Evolutionary conservation across 2,797 vertebrate species (phyloP).

Genomic region (Zenarchopterus dispar): DNA sequence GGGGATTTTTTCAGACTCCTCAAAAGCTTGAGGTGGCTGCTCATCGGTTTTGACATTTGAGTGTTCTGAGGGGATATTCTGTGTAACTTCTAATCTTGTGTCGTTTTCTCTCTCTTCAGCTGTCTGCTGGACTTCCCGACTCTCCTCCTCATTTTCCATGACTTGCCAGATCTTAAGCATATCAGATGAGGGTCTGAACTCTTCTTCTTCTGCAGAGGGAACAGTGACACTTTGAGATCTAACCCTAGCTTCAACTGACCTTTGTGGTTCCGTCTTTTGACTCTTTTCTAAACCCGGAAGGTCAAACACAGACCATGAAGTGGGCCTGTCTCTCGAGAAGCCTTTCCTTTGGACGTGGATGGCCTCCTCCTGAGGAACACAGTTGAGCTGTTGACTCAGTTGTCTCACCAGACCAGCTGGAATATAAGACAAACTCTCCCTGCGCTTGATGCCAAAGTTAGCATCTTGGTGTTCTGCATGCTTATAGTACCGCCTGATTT

Average conservation of each 20-base stretch:
- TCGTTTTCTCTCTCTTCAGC: slow-evolving; percentile 14
- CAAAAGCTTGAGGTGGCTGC: slow-evolving; percentile 80
- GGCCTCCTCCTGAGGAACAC: slow-evolving; percentile 74
- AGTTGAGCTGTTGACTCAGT: slow-evolving; percentile 87
- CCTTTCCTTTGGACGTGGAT: slow-evolving; percentile 54
- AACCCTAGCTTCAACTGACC: slow-evolving; percentile 15
- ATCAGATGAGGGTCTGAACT: slow-evolving; percentile 83
- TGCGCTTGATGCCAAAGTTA: slow-evolving; percentile 88
- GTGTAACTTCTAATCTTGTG: slow-evolving; percentile 26
- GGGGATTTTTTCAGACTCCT: slow-evolving; percentile 78
- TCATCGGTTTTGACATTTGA: slow-evolving; percentile 44
- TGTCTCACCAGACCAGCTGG: slow-evolving; percentile 92
- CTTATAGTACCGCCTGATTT: slow-evolving; percentile 92
- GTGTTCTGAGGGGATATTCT: slow-evolving; percentile 33
- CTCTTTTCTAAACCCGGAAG: slow-evolving; percentile 74
- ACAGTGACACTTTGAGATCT: slow-evolving; percentile 38
- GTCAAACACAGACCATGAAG: slow-evolving; percentile 85
- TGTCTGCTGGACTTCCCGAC: slow-evolving; percentile 22
- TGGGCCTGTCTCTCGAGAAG: slow-evolving; percentile 67
- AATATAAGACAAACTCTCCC: slow-evolving; percentile 95
- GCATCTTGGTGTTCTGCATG: slow-evolving; percentile 88
- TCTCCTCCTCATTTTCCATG: slow-evolving; percentile 64
- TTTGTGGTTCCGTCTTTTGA: slow-evolving; percentile 32
- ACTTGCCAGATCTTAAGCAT: slow-evolving; percentile 86
- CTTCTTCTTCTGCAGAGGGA: slow-evolving; percentile 68